Evolutionary conservation across 2,888 invertebrate species (phyloP).

Genomic region (Pecten maximus): DNA sequence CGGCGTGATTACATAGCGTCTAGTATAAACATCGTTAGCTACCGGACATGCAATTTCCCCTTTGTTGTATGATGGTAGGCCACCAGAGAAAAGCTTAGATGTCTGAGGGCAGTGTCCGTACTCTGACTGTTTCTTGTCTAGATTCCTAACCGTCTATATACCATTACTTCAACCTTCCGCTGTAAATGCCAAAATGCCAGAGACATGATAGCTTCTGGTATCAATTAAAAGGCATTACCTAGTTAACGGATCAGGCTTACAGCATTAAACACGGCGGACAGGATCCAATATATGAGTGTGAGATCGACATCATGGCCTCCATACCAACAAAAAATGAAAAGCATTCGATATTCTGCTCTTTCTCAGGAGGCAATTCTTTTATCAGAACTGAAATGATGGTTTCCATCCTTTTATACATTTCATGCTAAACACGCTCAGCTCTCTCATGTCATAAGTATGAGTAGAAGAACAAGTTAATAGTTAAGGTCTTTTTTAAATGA

Average conservation of each 20-base stretch:
- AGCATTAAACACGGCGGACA: neutral
- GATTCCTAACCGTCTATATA: neutral
- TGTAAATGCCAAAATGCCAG: constrained; percentile 10
- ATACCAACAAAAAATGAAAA: neutral
- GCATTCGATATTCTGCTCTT: neutral
- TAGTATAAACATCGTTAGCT: neutral
- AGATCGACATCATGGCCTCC: neutral
- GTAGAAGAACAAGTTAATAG: no score
- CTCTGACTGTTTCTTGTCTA: neutral
- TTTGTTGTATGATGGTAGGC: neutral
- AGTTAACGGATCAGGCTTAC: constrained; percentile 20
- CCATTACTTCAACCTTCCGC: neutral
- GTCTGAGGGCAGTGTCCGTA: neutral
- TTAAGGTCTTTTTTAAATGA: no score
- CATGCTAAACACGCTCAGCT: neutral
- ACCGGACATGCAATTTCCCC: neutral
- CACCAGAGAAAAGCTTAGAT: neutral
- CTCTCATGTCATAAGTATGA: no score
- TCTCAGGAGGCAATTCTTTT: neutral
- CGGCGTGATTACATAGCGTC: neutral
- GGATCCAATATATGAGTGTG: neutral
- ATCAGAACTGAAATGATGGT: neutral
- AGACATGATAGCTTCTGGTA: neutral
- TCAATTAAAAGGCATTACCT: constrained; percentile 16
- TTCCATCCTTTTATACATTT: neutral